Evolutionary conservation across 2,113 vertebrate species (phyloP).

Genomic region (Pygoscelis antarcticus): DNA sequence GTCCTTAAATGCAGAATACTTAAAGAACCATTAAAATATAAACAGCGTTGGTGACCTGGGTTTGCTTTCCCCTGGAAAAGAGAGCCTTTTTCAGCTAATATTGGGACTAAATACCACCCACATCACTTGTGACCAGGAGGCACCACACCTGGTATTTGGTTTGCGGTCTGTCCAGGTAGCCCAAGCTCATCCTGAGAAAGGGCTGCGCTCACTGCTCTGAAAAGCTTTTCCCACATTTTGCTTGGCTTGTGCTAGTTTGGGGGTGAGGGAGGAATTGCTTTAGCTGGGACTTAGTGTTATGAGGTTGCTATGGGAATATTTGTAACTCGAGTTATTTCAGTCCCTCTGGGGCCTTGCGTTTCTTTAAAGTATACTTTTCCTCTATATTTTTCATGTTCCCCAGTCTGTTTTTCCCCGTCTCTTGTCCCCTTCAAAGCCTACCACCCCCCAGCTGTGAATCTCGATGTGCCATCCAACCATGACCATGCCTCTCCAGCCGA

Average conservation of each 20-base stretch:
- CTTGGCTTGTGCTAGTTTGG: background rate
- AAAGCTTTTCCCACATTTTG: background rate
- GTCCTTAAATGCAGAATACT: background rate
- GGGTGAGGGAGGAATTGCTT: background rate
- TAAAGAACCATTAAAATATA: background rate
- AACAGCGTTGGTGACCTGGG: background rate
- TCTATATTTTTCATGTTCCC: background rate
- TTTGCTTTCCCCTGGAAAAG: background rate
- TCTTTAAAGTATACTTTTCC: background rate
- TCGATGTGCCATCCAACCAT: accelerated
- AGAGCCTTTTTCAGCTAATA: background rate
- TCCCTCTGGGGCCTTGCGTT: background rate
- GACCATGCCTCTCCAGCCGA: accelerated
- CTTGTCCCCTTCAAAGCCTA: background rate
- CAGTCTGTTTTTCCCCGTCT: background rate
- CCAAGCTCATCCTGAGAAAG: background rate
- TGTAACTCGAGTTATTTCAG: background rate
- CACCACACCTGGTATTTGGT: background rate
- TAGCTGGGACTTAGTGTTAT: background rate
- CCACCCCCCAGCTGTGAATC: background rate
- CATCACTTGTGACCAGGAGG: background rate
- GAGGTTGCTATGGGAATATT: background rate
- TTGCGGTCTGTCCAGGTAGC: background rate
- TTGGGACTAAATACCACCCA: background rate
- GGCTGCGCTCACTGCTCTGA: background rate